Percentiles rank a stretch among this genome's conserved stretches.
phyloP scores from a whole-genome alignment of 2,113 vertebrate genomes.

The Choloepus hoffmanni region DNA sequence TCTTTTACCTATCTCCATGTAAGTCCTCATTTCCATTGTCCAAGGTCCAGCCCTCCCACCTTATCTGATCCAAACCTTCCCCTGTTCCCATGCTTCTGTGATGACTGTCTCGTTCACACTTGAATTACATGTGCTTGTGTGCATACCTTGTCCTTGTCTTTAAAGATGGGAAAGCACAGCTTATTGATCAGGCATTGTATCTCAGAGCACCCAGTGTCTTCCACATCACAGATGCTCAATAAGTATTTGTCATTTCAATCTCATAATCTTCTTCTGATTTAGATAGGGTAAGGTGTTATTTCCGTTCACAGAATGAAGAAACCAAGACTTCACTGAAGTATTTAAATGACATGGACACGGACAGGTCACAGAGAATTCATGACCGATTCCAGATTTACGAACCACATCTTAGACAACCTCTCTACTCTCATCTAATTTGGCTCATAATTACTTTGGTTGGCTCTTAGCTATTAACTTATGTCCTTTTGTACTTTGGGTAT shows the following conservation, averaged over 20 bases:
- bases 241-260: too few relatives aligned
- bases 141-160: background rate
- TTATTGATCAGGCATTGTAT: background rate
- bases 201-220: background rate
- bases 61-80: background rate
- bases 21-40: rapidly evolving
- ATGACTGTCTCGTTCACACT: background rate
- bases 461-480: background rate
- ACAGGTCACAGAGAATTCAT: background rate
- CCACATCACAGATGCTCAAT: too few relatives aligned
- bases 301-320: background rate
- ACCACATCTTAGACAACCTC: background rate
- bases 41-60: too few relatives aligned
- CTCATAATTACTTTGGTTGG: background rate
- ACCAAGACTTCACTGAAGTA: background rate
- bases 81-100: too few relatives aligned
- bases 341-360: background rate
- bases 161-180: background rate
- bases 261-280: background rate
- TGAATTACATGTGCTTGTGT: background rate
- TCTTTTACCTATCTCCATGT: rapidly evolving
- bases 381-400: background rate
- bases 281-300: background rate
- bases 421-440: background rate
- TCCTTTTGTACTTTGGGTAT: background rate